Conservation (phyloP, 2,888 invertebrate species). For the Lamproptera curius region DNA sequence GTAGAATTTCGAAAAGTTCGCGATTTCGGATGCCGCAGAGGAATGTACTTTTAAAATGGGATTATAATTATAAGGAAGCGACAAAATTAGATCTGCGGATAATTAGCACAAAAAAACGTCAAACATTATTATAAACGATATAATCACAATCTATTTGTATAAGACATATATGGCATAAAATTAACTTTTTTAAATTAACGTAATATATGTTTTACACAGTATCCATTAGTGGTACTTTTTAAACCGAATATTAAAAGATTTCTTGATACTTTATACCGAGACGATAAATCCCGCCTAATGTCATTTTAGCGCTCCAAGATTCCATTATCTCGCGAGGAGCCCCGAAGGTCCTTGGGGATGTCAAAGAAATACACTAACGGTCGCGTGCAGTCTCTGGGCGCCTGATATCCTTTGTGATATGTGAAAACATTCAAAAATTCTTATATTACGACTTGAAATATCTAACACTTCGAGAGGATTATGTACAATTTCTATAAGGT, state of each 20-base stretch:
- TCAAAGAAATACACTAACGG: conserved; percentile 47
- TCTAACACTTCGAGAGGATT: not conserved
- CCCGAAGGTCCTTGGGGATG: conserved; percentile 45
- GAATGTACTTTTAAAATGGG: too few species aligned
- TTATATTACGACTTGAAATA: not conserved
- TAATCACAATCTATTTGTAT: not conserved
- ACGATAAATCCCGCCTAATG: conserved; percentile 16
- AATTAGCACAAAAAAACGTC: not conserved
- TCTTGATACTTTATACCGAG: not conserved
- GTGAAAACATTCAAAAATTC: conserved; percentile 4
- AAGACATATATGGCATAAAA: too few species aligned
- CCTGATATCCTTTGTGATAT: not conserved
- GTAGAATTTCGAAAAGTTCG: not conserved
- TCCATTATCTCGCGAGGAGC: conserved; percentile 53
- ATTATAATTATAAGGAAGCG: not conserved
- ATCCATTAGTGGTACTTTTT: not conserved
- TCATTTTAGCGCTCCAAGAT: conserved; percentile 51
- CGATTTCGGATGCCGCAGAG: not conserved
- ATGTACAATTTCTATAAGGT: not conserved
- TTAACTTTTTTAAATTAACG: too few species aligned
- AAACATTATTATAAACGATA: not conserved
- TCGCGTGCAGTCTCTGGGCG: conserved; percentile 3
- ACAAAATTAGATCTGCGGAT: not conserved
- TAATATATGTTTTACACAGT: too few species aligned
- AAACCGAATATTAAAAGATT: not conserved